phyloP scores from a whole-genome alignment of 2,113 vertebrate species.

The Anhinga anhinga region DNA sequence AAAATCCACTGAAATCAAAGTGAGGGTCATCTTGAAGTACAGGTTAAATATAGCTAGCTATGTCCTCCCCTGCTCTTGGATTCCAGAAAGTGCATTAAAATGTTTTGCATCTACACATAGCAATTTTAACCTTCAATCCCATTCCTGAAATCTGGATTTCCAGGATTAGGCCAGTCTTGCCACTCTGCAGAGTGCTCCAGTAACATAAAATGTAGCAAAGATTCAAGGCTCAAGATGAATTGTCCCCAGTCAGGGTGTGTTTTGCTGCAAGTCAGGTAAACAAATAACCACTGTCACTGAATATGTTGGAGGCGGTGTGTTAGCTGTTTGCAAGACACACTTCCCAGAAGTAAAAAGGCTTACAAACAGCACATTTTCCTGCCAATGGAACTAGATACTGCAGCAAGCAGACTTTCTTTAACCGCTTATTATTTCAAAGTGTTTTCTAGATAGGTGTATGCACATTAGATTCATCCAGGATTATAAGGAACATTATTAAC shows the following conservation, averaged over 20 bases:
- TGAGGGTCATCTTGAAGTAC: background rate
- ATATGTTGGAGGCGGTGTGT: rapidly evolving
- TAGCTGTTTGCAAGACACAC: background rate
- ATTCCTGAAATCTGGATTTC: background rate
- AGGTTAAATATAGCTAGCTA: background rate
- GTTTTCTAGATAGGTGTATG: background rate
- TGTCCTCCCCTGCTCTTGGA: background rate
- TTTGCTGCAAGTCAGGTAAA: background rate
- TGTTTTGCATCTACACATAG: background rate
- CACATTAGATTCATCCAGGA: background rate
- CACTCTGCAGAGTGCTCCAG: background rate
- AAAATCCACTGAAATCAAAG: background rate
- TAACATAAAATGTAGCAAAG: background rate
- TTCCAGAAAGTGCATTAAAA: background rate
- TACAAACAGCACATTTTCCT: background rate
- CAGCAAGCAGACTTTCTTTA: background rate
- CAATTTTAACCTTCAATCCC: background rate
- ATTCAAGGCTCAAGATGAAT: background rate
- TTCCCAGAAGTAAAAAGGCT: background rate
- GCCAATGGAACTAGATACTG: background rate
- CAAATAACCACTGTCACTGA: background rate
- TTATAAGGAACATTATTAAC: background rate
- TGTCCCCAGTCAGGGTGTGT: background rate
- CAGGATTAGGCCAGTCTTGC: background rate
- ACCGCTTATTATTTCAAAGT: background rate